phyloP scores from a whole-genome alignment of 2,888 invertebrate species.

The Perizoma affinitatum region DNA sequence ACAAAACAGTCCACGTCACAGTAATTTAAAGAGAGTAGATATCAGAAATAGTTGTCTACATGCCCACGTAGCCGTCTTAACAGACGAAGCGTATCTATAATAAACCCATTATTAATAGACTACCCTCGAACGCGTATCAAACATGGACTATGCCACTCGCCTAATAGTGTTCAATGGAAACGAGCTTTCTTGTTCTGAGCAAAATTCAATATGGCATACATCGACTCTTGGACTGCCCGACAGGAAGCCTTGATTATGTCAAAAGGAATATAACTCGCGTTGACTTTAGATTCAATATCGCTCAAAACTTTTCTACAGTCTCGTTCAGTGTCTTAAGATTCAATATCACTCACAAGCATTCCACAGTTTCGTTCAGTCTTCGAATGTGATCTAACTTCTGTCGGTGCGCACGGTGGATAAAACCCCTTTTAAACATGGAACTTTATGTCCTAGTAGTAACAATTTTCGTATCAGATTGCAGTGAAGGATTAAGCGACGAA shows the following conservation, averaged over 20 bases:
- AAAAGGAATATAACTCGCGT: slow-evolving; percentile 1
- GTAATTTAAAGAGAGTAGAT: slow-evolving; percentile 36
- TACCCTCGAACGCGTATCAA: slow-evolving; percentile 41
- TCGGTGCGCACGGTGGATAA: slow-evolving; percentile 50
- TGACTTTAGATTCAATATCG: slow-evolving; percentile 12
- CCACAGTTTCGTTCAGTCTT: not conserved
- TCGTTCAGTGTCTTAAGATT: slow-evolving; percentile 4
- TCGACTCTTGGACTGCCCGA: not conserved
- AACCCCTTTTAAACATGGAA: slow-evolving; percentile 39
- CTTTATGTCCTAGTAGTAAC: slow-evolving; percentile 39
- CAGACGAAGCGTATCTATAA: slow-evolving; percentile 48
- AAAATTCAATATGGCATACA: slow-evolving; percentile 7
- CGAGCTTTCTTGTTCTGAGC: slow-evolving; percentile 8
- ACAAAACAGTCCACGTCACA: slow-evolving; percentile 34
- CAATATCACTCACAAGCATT: slow-evolving; percentile 9
- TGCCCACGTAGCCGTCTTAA: slow-evolving; percentile 47
- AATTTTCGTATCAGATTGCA: slow-evolving; percentile 37
- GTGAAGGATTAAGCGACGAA: slow-evolving; percentile 21
- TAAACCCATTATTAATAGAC: slow-evolving; percentile 50
- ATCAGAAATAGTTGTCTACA: slow-evolving; percentile 46
- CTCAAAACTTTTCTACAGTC: slow-evolving; percentile 1
- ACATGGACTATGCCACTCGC: slow-evolving; percentile 15
- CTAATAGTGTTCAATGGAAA: slow-evolving; percentile 9
- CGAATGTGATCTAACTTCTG: slow-evolving; percentile 31
- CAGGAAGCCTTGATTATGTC: not conserved